phyloP scores from a whole-genome alignment of 2,797 vertebrate genomes.

The Sebastes wilsoni region DNA sequence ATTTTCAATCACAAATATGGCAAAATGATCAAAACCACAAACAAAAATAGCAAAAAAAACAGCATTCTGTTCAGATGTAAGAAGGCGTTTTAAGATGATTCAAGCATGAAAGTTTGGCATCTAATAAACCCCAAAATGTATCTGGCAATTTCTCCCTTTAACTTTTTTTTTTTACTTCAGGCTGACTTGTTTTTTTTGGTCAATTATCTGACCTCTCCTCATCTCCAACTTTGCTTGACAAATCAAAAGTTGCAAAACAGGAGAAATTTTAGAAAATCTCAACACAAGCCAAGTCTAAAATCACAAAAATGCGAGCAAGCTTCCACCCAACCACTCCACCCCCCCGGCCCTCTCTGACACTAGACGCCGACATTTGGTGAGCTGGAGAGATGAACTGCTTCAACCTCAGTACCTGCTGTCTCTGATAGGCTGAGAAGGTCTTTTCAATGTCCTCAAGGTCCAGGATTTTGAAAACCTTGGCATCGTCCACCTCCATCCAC shows the following conservation, averaged over 20 bases:
- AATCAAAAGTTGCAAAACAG: slow-evolving; percentile 31
- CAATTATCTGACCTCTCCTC: not conserved
- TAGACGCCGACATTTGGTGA: not conserved
- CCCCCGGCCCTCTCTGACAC: not conserved
- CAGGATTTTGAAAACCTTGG: slow-evolving; percentile 93
- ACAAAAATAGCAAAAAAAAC: not conserved
- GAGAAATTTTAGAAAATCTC: not conserved
- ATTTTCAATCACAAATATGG: slow-evolving; percentile 33
- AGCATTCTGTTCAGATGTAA: slow-evolving; percentile 22
- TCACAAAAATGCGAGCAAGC: slow-evolving; percentile 6
- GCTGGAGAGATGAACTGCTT: not conserved
- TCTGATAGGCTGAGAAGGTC: slow-evolving; percentile 98
- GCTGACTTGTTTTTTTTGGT: not conserved
- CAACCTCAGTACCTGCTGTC: slow-evolving; percentile 91
- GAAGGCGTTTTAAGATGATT: slow-evolving; percentile 12
- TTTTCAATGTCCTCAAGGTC: slow-evolving; percentile 96
- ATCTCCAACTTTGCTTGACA: slow-evolving; percentile 1
- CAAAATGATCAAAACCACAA: slow-evolving; percentile 36
- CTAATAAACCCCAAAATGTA: not conserved
- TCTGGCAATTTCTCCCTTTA: not conserved
- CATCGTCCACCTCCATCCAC: slow-evolving; percentile 93
- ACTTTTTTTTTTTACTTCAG: not conserved
- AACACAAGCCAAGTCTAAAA: slow-evolving; percentile 1
- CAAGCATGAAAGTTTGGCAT: slow-evolving; percentile 22
- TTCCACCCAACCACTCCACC: not conserved